Evolutionary conservation across 2,888 invertebrate genomes (phyloP).

Genomic region (Drosophila dives): DNA sequence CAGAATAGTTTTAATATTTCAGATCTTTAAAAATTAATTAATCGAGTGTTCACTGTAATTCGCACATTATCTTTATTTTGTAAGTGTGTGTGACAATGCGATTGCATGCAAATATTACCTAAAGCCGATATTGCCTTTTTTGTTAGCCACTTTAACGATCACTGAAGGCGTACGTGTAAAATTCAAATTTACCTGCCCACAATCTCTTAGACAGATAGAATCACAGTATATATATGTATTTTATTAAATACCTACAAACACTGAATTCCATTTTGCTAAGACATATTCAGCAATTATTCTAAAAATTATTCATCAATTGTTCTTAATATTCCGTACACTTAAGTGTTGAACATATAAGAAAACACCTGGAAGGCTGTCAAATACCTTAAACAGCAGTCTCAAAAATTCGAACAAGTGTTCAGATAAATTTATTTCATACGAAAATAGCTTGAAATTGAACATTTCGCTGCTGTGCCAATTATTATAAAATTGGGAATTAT

Average conservation of each 20-base stretch:
- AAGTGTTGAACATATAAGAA: constrained; percentile 23
- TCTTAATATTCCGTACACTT: constrained; percentile 26
- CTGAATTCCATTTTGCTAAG: not conserved
- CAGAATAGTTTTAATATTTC: not conserved
- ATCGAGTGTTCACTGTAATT: not conserved
- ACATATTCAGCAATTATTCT: constrained; percentile 22
- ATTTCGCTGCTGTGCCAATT: constrained; percentile 20
- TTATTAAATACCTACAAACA: not conserved
- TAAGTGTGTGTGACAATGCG: constrained; percentile 19
- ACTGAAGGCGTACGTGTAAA: constrained; percentile 41
- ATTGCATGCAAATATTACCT: constrained; percentile 47
- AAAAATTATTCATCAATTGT: constrained; percentile 16
- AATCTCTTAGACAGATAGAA: not conserved
- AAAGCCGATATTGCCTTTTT: constrained; percentile 60
- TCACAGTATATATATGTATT: not conserved
- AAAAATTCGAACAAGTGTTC: constrained; percentile 26
- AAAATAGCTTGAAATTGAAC: constrained; percentile 14
- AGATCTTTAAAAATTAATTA: too few relatives aligned
- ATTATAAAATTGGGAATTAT: constrained; percentile 21
- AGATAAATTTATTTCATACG: not conserved
- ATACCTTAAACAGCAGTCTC: constrained; percentile 28
- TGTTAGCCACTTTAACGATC: constrained; percentile 46
- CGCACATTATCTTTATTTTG: constrained; percentile 8
- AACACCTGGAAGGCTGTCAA: constrained; percentile 47
- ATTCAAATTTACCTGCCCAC: constrained; percentile 52